Evolutionary conservation across 2,113 vertebrate species (phyloP), one percentile per base, ranked within the genome.

Genomic region (Hemiscyllium ocellatum): DNA sequence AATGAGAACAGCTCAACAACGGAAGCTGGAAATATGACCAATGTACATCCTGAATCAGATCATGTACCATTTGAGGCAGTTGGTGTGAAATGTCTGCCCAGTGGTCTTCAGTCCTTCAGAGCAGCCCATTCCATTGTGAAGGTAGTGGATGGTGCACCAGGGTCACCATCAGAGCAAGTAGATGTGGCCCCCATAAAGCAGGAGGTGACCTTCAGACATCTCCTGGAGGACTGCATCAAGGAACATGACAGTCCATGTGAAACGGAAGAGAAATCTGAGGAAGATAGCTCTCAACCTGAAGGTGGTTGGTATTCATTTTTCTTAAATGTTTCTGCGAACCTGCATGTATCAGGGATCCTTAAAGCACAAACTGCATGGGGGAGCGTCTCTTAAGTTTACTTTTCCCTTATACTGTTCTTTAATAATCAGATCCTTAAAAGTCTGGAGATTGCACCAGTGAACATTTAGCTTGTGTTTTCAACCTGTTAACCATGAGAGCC

Each of bases 221-320:
- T 70, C 10, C 94, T 95, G 3, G 94, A 72, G 69, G 94, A 52
- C 69, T 72, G 69, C 42, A 50, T 52, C 65, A 95, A 95, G 69
- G 94, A 90, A 5, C 50, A 17, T 4, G 56, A 72, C 47, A 72
- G 69, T 33, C 94, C 47, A 6, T 72, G 94, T 33, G 69, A 95
- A 70, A 50, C 94, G 4, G 94, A 95, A 72, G 94, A 95, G 7
- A 95, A 95, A 70, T 95, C 94, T 29, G 94, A 95, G 94, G 89
- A 93, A 68, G 94, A 95, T 52, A 33, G 50, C 26, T 95, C 94
- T 13, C 94, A 95, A 17, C 69, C 94, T 50, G 94, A 95, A 95
- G 94, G 94, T 76, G 42, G 26, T 24, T 95, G 68, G 24, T 26
- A 33, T 93, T 93, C 61, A 22, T 66, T 93, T 61, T 61, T 26